Evolutionary conservation across 2,888 invertebrate species (phyloP), one percentile per base, ranked within the genome.

Genomic region (Belgica antarctica): DNA sequence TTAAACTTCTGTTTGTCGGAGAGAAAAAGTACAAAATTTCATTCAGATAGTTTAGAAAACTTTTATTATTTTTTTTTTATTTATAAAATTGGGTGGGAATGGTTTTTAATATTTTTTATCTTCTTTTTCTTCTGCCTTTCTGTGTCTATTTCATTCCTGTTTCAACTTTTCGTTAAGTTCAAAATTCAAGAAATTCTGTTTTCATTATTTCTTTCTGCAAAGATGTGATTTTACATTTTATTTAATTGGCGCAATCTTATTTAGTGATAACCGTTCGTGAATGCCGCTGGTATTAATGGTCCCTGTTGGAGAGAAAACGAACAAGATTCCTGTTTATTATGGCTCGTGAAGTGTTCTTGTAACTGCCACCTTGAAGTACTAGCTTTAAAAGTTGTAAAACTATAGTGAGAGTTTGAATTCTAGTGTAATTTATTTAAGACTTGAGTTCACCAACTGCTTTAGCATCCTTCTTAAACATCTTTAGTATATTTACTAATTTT

Each of bases 251-350:
- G 34, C 25, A 34, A 36, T 34, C 41, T 81, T 85, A 84, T 84
- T 91, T 90, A 92, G 89, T 95, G 94, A 87, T 94, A 95, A 85
- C 96, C 96, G 87, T 96, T 96, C 87, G 95, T 95, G 86, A 95
- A 96, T 84, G 94, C 94, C 85, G 95, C 94, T 84, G 95, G 95
- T 88, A 96, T 95, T 86, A 96, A 86, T 81, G 94, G 92, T 81
- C 94, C 94, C 94, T 95, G 89, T 74, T 89, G 89, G 80, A 81
- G 80, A 74, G 76, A 25, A 22, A 59, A 59, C 27, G 59, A 10
- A 22, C 52, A n/a, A n/a, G 52, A 52, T 52, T 52, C 22, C 17
- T 52, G 52, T 52, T 52, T 52, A 52, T 52, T 52, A 52, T 22
- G 52, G 52, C 7, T 52, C 22, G 22, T 52, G 22, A 52, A n/a